phyloP scores from a whole-genome alignment of 2,888 invertebrate species.

The Tenodera sinensis region DNA sequence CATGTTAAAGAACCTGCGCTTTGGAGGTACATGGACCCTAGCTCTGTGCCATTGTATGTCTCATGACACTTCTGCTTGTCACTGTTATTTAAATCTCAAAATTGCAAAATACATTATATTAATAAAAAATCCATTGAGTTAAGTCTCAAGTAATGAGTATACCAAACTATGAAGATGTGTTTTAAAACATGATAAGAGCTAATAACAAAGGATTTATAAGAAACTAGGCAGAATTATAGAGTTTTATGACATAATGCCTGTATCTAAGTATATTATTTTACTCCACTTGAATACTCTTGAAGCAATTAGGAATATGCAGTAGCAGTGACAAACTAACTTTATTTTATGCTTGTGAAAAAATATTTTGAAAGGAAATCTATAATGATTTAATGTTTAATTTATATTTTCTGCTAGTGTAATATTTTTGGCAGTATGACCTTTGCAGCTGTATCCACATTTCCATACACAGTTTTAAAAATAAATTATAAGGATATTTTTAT shows the following conservation, averaged over 20 bases:
- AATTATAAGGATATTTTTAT: neutral
- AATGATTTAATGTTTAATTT: neutral
- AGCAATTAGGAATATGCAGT: neutral
- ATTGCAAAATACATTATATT: neutral
- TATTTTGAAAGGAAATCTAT: neutral
- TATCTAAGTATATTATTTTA: too few relatives aligned
- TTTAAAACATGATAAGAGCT: too few relatives aligned
- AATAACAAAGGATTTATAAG: too few relatives aligned
- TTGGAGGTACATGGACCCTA: too few relatives aligned
- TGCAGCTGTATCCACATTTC: neutral
- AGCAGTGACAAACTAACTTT: neutral
- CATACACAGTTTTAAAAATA: neutral
- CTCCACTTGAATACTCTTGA: neutral
- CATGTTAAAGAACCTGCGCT: too few relatives aligned
- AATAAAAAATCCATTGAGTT: neutral
- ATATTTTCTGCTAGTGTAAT: neutral
- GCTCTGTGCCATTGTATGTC: neutral
- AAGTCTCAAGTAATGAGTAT: too few relatives aligned
- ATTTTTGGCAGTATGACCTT: neutral
- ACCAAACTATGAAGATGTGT: too few relatives aligned
- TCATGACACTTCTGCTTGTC: neutral
- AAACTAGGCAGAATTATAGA: too few relatives aligned
- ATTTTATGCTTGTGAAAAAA: too few relatives aligned
- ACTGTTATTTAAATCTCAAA: neutral
- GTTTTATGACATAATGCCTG: too few relatives aligned